These are phyloP conservation scores for Pogonocherus hispidulus DNA, from an alignment of 2,888 invertebrate genomes.

Conservation along the genomic window DNA sequence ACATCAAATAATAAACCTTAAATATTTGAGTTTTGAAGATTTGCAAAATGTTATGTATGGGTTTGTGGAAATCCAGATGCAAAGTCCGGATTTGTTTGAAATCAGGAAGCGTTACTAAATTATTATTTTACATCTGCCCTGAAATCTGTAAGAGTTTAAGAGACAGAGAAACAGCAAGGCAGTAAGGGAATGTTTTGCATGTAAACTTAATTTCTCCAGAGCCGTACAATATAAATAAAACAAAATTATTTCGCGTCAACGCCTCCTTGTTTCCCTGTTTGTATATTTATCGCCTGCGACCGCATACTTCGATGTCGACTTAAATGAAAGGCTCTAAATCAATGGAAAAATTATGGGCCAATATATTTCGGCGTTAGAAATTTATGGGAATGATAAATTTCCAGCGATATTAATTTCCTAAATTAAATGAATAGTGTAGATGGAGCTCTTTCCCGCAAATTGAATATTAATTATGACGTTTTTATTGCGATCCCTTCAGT, in stretches of 20 bases:
- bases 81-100: too few relatives aligned
- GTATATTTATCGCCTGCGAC: constrained; percentile 11
- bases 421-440: constrained; percentile 45
- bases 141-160: too few relatives aligned
- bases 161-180: too few relatives aligned
- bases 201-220: background rate
- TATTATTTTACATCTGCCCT: too few relatives aligned
- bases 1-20: too few relatives aligned
- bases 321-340: constrained; percentile 38
- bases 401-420: constrained; percentile 44
- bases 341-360: constrained; percentile 44
- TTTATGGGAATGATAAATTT: constrained; percentile 43
- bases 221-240: background rate
- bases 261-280: background rate
- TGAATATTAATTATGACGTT: constrained; percentile 42
- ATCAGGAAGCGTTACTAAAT: too few relatives aligned
- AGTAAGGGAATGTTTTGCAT: too few relatives aligned
- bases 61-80: too few relatives aligned
- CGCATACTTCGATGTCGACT: constrained; percentile 30
- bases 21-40: too few relatives aligned
- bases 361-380: constrained; percentile 38
- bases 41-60: too few relatives aligned
- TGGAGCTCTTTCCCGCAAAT: constrained; percentile 38
- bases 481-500: constrained; percentile 36
- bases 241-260: background rate